A percentile compares a stretch with the other conserved stretches of the same genome.
These are phyloP conservation scores for Maccullochella peelii DNA, from an alignment of 2,113 vertebrate genomes.

Conservation along the genomic window DNA sequence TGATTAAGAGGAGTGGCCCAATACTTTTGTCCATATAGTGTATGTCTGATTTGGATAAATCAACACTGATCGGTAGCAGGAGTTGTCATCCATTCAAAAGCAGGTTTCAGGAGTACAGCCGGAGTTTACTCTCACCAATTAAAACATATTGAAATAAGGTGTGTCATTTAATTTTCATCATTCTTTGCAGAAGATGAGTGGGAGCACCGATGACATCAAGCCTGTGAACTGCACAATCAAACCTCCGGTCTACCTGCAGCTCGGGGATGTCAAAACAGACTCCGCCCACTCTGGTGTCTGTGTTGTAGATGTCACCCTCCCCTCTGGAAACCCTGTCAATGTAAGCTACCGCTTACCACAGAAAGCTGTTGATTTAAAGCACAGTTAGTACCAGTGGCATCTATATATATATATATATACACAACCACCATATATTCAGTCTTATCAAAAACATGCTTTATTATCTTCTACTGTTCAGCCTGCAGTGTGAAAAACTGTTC, in stretches of 20 bases:
- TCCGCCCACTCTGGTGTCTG: slow-evolving; percentile 84
- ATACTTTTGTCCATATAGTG: too few species aligned
- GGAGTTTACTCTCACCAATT: too few species aligned
- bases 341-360: slow-evolving; percentile 72
- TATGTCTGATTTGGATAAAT: too few species aligned
- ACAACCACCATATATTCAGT: neutral
- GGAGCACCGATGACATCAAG: neutral
- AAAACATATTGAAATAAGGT: neutral
- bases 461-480: too few species aligned
- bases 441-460: neutral
- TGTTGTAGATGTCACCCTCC: slow-evolving; percentile 87
- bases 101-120: too few species aligned
- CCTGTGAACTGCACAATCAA: slow-evolving; percentile 83
- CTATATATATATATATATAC: too few species aligned
- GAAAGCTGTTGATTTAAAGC: neutral
- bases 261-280: slow-evolving; percentile 83
- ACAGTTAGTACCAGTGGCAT: neutral
- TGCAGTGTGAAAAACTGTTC: too few species aligned
- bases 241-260: slow-evolving; percentile 85
- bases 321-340: slow-evolving; percentile 79
- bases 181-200: slow-evolving; percentile 56
- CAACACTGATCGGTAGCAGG: too few species aligned
- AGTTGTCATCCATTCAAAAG: too few species aligned
- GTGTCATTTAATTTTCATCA: neutral
- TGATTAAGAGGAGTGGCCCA: too few species aligned